phyloP scores from a whole-genome alignment of 2,113 vertebrate species.

The Myrmecobius fasciatus region DNA sequence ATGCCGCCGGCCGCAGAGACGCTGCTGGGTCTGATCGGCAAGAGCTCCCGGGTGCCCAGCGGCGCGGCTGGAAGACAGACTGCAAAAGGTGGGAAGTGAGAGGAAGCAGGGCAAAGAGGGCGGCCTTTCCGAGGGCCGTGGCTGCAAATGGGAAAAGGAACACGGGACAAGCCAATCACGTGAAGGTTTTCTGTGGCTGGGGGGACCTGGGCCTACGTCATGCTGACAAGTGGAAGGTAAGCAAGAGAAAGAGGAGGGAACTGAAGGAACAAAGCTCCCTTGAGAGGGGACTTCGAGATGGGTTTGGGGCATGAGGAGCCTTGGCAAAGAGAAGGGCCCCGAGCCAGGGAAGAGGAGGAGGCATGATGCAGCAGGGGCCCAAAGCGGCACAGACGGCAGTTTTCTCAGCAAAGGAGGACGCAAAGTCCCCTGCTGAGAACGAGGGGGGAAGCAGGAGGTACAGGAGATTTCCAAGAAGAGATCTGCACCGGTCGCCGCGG shows the following conservation, averaged over 20 bases:
- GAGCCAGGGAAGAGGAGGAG: neutral
- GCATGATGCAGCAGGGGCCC: neutral
- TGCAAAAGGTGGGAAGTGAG: neutral
- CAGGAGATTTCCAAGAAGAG: neutral
- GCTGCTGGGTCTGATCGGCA: no score
- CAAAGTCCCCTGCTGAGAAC: neutral
- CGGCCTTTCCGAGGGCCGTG: neutral
- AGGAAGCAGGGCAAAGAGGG: neutral
- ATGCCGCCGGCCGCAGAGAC: no score
- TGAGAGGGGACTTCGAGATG: neutral
- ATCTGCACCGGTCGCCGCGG: neutral
- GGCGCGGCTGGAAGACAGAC: neutral
- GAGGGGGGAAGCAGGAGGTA: neutral
- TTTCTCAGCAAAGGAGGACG: neutral
- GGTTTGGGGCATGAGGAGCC: neutral
- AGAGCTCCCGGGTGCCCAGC: neutral
- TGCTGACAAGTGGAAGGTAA: neutral
- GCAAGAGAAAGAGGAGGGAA: neutral
- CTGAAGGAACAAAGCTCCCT: neutral
- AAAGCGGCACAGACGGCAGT: neutral
- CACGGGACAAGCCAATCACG: neutral
- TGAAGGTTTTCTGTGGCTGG: neutral
- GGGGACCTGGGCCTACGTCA: neutral
- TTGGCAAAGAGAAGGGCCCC: neutral
- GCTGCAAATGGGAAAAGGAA: neutral